Evolutionary conservation across 2,888 invertebrate genomes (phyloP).

Genomic region (Drosophila colorata): DNA sequence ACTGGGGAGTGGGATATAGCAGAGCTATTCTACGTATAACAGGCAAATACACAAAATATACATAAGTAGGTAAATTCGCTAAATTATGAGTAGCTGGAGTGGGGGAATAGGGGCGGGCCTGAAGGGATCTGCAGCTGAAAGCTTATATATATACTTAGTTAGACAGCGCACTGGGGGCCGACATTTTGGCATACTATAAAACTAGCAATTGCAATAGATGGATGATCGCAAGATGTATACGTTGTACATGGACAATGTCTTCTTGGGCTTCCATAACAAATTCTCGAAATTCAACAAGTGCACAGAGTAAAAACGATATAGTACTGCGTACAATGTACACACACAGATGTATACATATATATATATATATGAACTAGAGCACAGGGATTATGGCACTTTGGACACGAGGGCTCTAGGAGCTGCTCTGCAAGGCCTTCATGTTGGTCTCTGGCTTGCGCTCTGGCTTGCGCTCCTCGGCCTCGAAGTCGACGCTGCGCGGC

Average conservation of each 20-base stretch:
- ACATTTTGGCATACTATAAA: slow-evolving; percentile 74
- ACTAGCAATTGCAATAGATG: slow-evolving; percentile 64
- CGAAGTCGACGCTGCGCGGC: slow-evolving; percentile 60
- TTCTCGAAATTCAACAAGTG: slow-evolving; percentile 30
- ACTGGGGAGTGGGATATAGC: not conserved
- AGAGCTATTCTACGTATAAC: slow-evolving; percentile 18
- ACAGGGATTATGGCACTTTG: slow-evolving; percentile 61
- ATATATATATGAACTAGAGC: slow-evolving; percentile 29
- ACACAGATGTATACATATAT: slow-evolving; percentile 3
- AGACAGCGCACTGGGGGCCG: slow-evolving; percentile 51
- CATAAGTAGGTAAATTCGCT: slow-evolving; percentile 66
- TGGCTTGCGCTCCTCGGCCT: slow-evolving; percentile 62
- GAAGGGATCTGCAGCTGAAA: slow-evolving; percentile 41
- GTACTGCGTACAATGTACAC: slow-evolving; percentile 28
- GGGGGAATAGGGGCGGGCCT: no score
- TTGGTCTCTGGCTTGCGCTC: slow-evolving; percentile 50
- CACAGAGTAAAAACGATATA: slow-evolving; percentile 19
- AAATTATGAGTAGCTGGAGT: slow-evolving; percentile 11
- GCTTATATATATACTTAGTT: slow-evolving; percentile 54
- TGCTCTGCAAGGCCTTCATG: slow-evolving; percentile 46
- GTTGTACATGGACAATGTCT: slow-evolving; percentile 36
- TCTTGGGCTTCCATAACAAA: slow-evolving; percentile 30
- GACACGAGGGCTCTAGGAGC: slow-evolving; percentile 51
- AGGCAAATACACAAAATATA: slow-evolving; percentile 26
- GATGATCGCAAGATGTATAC: slow-evolving; percentile 30